phyloP scores from a whole-genome alignment of 1,140 invertebrate species.

The Prorops nasuta region DNA sequence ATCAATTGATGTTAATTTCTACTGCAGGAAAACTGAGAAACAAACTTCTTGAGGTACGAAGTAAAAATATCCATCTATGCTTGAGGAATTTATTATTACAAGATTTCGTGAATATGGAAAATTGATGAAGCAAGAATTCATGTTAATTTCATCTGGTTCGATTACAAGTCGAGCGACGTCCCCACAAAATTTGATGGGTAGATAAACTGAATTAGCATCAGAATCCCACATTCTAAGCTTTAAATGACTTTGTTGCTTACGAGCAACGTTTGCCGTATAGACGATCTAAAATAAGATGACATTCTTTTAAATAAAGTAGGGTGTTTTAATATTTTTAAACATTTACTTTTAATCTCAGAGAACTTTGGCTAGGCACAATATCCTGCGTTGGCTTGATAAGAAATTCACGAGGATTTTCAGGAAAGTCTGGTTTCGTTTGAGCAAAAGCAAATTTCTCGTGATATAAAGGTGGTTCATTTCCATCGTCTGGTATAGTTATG shows the following conservation, averaged over 20 bases:
- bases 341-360: conserved; percentile 32
- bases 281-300: conserved; percentile 22
- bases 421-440: conserved; percentile 28
- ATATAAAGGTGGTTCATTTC: conserved; percentile 31
- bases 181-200: conserved; percentile 32
- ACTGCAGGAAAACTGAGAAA: neutral
- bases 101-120: conserved; percentile 31
- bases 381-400: conserved; percentile 28
- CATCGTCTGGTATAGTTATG: conserved; percentile 37
- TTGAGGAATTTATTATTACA: conserved; percentile 33
- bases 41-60: conserved; percentile 36
- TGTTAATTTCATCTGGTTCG: conserved; percentile 28
- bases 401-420: conserved; percentile 41
- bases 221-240: conserved; percentile 34
- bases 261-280: conserved; percentile 35
- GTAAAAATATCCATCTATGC: conserved; percentile 42
- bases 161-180: conserved; percentile 26
- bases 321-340: conserved; percentile 4
- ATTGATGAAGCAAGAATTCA: conserved; percentile 41
- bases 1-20: neutral
- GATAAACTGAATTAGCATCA: conserved; percentile 26
- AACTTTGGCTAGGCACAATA: conserved; percentile 26
- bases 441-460: conserved; percentile 31
- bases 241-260: conserved; percentile 20
- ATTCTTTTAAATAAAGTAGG: conserved; percentile 11